Conservation (phyloP, 2,888 invertebrate genomes). For the Eilema caniola region DNA sequence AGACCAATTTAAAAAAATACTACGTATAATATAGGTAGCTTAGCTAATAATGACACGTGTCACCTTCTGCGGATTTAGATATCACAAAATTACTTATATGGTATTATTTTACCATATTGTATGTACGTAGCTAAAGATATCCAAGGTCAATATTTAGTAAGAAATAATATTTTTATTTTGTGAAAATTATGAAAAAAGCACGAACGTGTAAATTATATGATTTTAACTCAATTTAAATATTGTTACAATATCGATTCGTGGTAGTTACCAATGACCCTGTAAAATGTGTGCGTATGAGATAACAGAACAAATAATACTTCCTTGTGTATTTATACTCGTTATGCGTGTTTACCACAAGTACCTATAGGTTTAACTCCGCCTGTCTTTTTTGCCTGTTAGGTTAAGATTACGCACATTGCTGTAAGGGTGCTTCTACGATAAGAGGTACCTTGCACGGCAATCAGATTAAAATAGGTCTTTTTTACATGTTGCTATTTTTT, state of each 20-base stretch:
- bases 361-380: background rate
- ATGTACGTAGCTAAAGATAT: background rate
- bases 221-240: slow-evolving; percentile 24
- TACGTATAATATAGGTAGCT: too few relatives aligned
- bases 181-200: slow-evolving; percentile 1
- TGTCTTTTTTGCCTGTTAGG: background rate
- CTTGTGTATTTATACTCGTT: slow-evolving; percentile 43
- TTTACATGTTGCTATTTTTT: too few relatives aligned
- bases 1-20: too few relatives aligned
- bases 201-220: slow-evolving; percentile 2
- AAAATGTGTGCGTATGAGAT: slow-evolving; percentile 40
- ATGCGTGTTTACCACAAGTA: background rate
- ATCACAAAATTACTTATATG: too few relatives aligned
- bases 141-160: slow-evolving; percentile 1
- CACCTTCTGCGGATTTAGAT: too few relatives aligned
- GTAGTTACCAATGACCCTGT: slow-evolving; percentile 45
- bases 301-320: slow-evolving; percentile 53
- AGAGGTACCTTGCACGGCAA: too few relatives aligned
- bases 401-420: background rate
- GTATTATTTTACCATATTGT: too few relatives aligned
- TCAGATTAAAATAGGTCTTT: too few relatives aligned
- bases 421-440: too few relatives aligned
- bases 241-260: slow-evolving; percentile 43
- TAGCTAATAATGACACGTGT: too few relatives aligned
- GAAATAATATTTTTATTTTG: background rate